phyloP scores from a whole-genome alignment of 2,888 invertebrate species.

The Philhelius pedissequus region DNA sequence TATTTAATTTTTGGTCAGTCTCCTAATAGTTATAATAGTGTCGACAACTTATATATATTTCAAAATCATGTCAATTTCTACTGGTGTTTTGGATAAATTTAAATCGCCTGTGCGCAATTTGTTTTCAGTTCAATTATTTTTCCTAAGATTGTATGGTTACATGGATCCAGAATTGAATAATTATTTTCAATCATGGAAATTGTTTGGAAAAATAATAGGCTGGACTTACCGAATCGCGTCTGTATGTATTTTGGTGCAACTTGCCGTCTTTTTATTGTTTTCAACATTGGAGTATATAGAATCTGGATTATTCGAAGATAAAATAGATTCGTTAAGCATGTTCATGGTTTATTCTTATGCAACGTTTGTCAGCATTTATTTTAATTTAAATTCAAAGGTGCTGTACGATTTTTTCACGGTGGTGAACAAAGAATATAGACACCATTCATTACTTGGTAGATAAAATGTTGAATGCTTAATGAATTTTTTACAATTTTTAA shows the following conservation, averaged over 20 bases:
- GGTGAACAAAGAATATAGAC: constrained; percentile 63
- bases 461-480: neutral
- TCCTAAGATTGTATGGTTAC: neutral
- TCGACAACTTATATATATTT: neutral
- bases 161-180: neutral
- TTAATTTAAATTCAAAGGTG: constrained; percentile 69
- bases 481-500: neutral
- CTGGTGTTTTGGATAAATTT: neutral
- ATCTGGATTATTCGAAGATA: constrained; percentile 71
- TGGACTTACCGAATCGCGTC: neutral
- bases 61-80: neutral
- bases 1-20: neutral
- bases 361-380: constrained; percentile 71
- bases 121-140: neutral
- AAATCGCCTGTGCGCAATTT: neutral
- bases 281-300: neutral
- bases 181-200: neutral
- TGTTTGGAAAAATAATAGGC: neutral
- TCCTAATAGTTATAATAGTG: too few relatives aligned
- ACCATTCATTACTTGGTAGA: neutral
- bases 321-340: constrained; percentile 74
- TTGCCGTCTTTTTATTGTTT: neutral
- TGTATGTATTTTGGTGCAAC: neutral
- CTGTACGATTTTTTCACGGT: constrained; percentile 66
- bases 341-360: constrained; percentile 74